Base-by-base conservation (phyloP, 2,113 vertebrate species). In the Bufo bufo region DNA sequence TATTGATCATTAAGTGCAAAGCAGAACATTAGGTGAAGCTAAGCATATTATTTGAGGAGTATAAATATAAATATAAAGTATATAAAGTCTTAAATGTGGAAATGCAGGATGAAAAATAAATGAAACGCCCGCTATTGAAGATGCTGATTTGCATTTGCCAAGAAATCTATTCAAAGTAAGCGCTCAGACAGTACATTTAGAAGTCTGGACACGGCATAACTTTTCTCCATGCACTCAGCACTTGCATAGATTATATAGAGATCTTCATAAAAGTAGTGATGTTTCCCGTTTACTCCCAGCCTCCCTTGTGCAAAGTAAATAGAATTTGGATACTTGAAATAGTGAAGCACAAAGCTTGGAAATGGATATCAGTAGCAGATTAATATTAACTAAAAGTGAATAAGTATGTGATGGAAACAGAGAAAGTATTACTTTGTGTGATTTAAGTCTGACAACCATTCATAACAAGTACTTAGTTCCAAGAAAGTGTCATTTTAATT, bases 401-500 rank as follows among this genome's bases (percentile, higher is more conserved):
- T 85, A 74, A 61, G 54, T 75, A 85, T 47, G 84, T 7, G 71
- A 85, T 75, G 61, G 84, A 85, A 74, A 17, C 75, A 85, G 69
- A 50, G 59, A 83, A 83, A 66, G 81, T 66, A 83, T 66, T 47
- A 74, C 71, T 75, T 61, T 58, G 71, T 85, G 74, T 71, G 43
- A 75, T 85, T 85, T 85, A 20, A 77, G 77, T 85, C 54, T 75
- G 84, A 85, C 71, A 85, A 71, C 16, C 69, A 75, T 72, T 81
- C 79, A 84, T 84, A 84, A 84, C 82, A 84, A 56, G 66, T 71
- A 45, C 56, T 77, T 54, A 47, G 56, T 75, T 77, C 71, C 69
- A 75, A 49, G 69, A 85, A 85, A 85, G 56, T 85, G 69, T 72
- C 84, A 85, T 43, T 85, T 85, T 75, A 85, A 75, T 75, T 75